Base-by-base conservation (phyloP, 2,113 vertebrate species). In the Mohoua ochrocephala region DNA sequence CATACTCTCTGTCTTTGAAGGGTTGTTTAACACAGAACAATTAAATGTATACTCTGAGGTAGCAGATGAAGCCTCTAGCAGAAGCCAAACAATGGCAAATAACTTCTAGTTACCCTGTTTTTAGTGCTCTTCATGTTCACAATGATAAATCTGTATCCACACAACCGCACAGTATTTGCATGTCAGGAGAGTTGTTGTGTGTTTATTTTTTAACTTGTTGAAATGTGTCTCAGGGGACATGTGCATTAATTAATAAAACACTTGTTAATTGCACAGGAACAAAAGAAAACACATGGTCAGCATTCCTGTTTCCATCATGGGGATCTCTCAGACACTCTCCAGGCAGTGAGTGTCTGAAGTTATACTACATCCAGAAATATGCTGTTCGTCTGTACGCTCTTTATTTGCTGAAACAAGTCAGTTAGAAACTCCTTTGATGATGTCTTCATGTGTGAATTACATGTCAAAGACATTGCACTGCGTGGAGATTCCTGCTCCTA, bases 401-500 rank as follows among this genome's bases (percentile, higher is more conserved):
- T 92, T 77, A 93, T 90, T 90, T 95, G 89, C 85, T 84, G 74
- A 89, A 94, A 92, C 87, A 94, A 97, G 95, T 96, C 94, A 85
- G 87, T 93, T 88, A 97, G 94, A 96, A 97, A 95, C 50, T 70
- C 80, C 95, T 97, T 97, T 97, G 96, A 86, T 96, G 91, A 84
- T 94, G 93, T 93, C 93, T 95, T 90, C 65, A 91, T 93, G 95
- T 94, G 96, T 89, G 94, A 96, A 97, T 68, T 91, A 64, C 90
- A 75, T 49, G 91, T 79, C 85, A 96, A 84, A 95, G 91, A 93
- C 56, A 87, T 27, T 95, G 76, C 89, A 84, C 88, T 52, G 81
- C 56, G 17, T 21, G 44, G 93, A 93, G 95, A 96, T 93, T 94
- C 93, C 92, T 93, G 91, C 87, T 96, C 81, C 88, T 79, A 95